Evolutionary conservation across 2,888 invertebrate species (phyloP).

Genomic region (Serripes groenlandicus): DNA sequence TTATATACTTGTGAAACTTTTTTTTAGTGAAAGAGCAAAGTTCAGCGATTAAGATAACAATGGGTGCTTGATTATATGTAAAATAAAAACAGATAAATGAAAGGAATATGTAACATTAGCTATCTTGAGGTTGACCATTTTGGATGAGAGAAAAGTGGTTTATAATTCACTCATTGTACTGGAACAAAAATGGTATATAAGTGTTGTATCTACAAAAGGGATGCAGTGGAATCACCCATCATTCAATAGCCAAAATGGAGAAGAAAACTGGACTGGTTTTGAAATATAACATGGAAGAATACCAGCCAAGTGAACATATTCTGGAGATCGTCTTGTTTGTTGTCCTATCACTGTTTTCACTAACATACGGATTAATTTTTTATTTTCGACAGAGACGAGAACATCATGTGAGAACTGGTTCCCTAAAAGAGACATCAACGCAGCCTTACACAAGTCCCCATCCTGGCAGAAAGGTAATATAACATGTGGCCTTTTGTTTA

Average conservation of each 20-base stretch:
- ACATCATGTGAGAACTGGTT: constrained; percentile 77
- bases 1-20: neutral
- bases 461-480: constrained; percentile 74
- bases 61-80: no score
- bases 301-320: constrained; percentile 40
- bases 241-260: constrained; percentile 58
- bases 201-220: neutral
- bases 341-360: constrained; percentile 56
- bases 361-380: constrained; percentile 69
- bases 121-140: neutral
- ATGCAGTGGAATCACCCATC: constrained; percentile 25
- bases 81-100: neutral
- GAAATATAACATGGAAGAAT: constrained; percentile 50
- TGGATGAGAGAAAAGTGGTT: neutral
- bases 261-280: constrained; percentile 38
- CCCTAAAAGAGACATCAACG: constrained; percentile 72
- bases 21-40: constrained; percentile 1
- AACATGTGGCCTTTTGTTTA: neutral
- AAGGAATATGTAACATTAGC: neutral
- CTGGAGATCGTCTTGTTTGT: constrained; percentile 61
- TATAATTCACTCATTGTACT: neutral
- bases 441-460: constrained; percentile 79
- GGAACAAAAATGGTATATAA: neutral
- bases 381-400: constrained; percentile 80
- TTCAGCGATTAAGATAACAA: no score